phyloP scores from a whole-genome alignment of 2,888 invertebrate species.

The Drosophila quasianomalipes region DNA sequence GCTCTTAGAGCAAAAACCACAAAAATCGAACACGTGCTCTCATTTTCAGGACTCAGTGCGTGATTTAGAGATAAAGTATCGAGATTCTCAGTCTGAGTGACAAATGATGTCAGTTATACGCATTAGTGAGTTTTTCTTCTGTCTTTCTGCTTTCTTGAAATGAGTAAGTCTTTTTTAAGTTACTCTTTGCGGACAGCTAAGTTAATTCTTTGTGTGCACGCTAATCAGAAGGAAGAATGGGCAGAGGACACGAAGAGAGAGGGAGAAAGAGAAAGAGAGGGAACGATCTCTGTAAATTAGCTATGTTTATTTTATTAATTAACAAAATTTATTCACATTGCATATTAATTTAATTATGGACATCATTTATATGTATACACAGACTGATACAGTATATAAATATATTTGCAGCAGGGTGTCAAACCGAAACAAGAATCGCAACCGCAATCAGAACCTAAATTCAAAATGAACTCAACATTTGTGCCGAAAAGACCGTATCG shows the following conservation, averaged over 20 bases:
- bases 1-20: not conserved
- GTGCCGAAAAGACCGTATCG: not conserved
- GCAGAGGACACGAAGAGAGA: too few relatives aligned
- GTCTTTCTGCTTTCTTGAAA: not conserved
- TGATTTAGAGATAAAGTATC: conserved; percentile 59
- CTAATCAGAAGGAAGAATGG: conserved; percentile 1
- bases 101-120: conserved; percentile 54
- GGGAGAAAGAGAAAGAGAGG: too few relatives aligned
- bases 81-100: conserved; percentile 50
- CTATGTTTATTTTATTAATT: too few relatives aligned
- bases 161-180: conserved; percentile 6
- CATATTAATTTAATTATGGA: not conserved
- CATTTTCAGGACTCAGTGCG: conserved; percentile 23
- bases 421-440: too few relatives aligned
- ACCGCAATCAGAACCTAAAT: not conserved
- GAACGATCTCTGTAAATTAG: too few relatives aligned
- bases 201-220: not conserved
- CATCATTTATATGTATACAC: not conserved
- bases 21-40: conserved; percentile 38
- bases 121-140: conserved; percentile 19
- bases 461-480: not conserved
- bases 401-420: too few relatives aligned
- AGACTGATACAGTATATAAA: too few relatives aligned
- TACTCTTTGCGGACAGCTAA: conserved; percentile 14
- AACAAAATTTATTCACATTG: not conserved